Conservation (phyloP, 92 coral and sea anemone genomes). For the Palythoa caribaeorum region DNA sequence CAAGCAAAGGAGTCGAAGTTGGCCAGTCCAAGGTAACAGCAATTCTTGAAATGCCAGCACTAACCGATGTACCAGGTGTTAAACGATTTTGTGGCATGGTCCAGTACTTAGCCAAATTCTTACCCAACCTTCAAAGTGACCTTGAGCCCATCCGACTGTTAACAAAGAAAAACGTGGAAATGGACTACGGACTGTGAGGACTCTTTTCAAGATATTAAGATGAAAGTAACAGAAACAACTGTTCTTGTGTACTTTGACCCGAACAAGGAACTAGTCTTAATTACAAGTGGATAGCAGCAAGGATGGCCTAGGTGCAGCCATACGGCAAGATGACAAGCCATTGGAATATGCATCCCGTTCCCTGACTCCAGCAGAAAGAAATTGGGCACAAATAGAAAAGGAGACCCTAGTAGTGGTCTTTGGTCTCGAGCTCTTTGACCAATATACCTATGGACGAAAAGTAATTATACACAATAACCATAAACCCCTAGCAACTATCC, state of each 20-base stretch:
- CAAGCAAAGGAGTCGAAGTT: slow-evolving; percentile 55
- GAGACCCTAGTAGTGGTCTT: background rate
- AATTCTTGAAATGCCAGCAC: background rate
- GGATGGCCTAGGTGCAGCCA: background rate
- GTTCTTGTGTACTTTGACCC: background rate
- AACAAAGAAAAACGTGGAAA: slow-evolving; percentile 9
- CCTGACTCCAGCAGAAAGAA: slow-evolving; percentile 5
- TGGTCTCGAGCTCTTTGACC: slow-evolving; percentile 26
- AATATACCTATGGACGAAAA: slow-evolving; percentile 16
- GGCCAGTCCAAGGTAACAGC: slow-evolving; percentile 41
- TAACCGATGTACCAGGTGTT: too few relatives aligned
- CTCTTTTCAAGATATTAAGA: slow-evolving; percentile 27
- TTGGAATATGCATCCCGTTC: background rate
- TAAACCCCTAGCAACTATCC: slow-evolving; percentile 4
- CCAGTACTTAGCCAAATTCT: background rate
- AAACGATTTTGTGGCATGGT: slow-evolving; percentile 32
- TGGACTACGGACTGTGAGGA: slow-evolving; percentile 21
- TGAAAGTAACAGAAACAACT: slow-evolving; percentile 1
- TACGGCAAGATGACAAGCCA: background rate
- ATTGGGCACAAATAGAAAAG: slow-evolving; percentile 40
- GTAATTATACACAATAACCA: background rate
- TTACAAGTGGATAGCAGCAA: background rate
- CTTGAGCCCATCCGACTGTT: slow-evolving; percentile 22
- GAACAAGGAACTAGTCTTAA: background rate
- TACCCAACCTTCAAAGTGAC: background rate